Base-by-base conservation (phyloP, 2,888 invertebrate species). In the Pristionchus fissidentatus region DNA sequence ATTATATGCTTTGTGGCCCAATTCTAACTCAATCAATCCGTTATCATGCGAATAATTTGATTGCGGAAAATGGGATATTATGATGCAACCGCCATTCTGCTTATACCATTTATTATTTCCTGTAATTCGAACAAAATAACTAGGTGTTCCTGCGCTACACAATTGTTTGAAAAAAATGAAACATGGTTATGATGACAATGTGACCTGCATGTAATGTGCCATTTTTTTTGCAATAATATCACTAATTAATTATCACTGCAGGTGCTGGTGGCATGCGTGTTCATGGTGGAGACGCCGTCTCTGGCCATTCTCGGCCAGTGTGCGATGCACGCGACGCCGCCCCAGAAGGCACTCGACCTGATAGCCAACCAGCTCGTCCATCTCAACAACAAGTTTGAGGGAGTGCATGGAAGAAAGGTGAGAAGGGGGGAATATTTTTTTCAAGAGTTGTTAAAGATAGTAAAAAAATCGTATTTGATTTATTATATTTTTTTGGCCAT, bases 341-440 rank as follows among this genome's bases (percentile, higher is more conserved):
- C 70, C 29, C 26, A n/a, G n/a, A 22, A 26, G 8, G 60, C 46
- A 35, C 73, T 83, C 70, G 83, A 83, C 41, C 7, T 83, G 8
- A 70, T 83, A 22, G 83, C 70, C 35, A 41, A 83, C 19, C 83
- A 83, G n/a, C 41, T 83, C 22, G 8, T 73, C 15, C 22, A 55
- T 13, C 73, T 83, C 38, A 26, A 19, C 15, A 83, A 83, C 19
- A 83, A 73, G 19, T 83, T 83, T 29, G 83, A 83, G 41, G 83
- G 80, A 81, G 80, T 81, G 7, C 80, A 81, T 32, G 60, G 29
- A 19, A 81, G 80, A 38, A 81, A 81, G 80, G 80, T 81, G 35
- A 52, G 38, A 7, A 2, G 3, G 35, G 13, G n/a, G 43, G 5
- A 13, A n/a, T n/a, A 15, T 13, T 41, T 32, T 8, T n/a, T 15